Conservation (phyloP, 1,140 invertebrate genomes). For the Drosophila bifasciata region DNA sequence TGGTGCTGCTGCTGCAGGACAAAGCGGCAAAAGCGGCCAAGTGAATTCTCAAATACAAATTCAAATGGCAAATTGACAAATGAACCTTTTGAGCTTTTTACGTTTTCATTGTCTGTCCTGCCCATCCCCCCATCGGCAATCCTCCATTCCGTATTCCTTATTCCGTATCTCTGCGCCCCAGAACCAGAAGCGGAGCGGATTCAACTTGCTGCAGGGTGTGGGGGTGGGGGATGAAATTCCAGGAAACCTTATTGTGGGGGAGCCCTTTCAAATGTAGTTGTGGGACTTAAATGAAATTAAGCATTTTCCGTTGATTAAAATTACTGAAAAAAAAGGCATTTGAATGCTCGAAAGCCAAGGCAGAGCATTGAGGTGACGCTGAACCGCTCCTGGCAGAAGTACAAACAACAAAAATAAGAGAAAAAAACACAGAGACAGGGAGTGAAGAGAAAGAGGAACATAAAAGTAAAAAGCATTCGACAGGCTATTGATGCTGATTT, state of each 20-base stretch:
- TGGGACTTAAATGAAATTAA: slow-evolving; percentile 27
- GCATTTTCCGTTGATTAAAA: slow-evolving; percentile 32
- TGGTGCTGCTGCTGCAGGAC: slow-evolving; percentile 31
- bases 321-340: slow-evolving; percentile 8
- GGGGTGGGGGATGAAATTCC: neutral
- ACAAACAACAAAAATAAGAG: slow-evolving; percentile 32
- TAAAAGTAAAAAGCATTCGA: slow-evolving; percentile 71
- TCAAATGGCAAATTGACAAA: slow-evolving; percentile 82
- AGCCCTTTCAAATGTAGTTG: slow-evolving; percentile 9
- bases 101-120: slow-evolving; percentile 69
- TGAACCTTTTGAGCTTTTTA: slow-evolving; percentile 80
- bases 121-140: neutral
- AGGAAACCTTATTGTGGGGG: slow-evolving; percentile 8
- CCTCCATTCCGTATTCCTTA: too few relatives aligned
- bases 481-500: slow-evolving; percentile 80
- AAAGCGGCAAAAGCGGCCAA: slow-evolving; percentile 79
- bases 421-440: slow-evolving; percentile 8
- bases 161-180: too few relatives aligned
- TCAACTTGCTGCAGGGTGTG: slow-evolving; percentile 1
- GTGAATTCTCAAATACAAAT: slow-evolving; percentile 82
- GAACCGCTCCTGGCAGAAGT: slow-evolving; percentile 22
- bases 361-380: neutral
- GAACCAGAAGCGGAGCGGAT: slow-evolving; percentile 11
- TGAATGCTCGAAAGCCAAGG: neutral
- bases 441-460: slow-evolving; percentile 12